Base-by-base conservation (phyloP, 1,140 invertebrate species). In the Amyelois transitella region DNA sequence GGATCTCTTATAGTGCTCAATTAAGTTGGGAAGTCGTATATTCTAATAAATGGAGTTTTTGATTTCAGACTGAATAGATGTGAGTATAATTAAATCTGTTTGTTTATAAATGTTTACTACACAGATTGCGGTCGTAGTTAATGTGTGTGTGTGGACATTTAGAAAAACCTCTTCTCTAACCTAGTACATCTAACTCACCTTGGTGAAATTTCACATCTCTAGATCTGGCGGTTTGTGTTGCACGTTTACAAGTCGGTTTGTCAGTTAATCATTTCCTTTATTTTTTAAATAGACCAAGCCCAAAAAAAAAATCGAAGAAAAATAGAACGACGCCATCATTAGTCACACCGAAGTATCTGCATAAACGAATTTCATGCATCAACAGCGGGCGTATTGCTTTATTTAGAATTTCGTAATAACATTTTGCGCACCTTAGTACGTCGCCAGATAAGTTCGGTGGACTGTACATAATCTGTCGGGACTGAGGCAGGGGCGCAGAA, bases 1-100 rank as follows among this genome's bases (percentile, higher is more conserved):
- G 62, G 66, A 72, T 72, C 67, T 64, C 66, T 59, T 32, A 20
- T 60, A 48, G 57, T 70, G 62, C 74, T 74, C 69, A 79, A 81
- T 77, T 81, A 75, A 72, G 64, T 73, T 75, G 57, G 58, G 65
- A 69, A 72, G 58, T 70, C 68, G 62, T 77, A 70, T 73, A 73
- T 76, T 75, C 55, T 69, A 63, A 73, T 79, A 69, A 69, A 52
- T 49, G 52, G 32, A 38, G 32, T 38, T 38, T 38, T 38, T 38
- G 32, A 38, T 38, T 38, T 38, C 32, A 38, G 32, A 38, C 17
- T 38, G 32, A 38, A 38, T 38, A 10, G 25, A 2, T 6, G 32
- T 12, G n/a, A 14, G 17, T 14, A 14, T 12, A n/a, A 38, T 38
- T 12, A 1, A 38, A 38, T 14, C 1, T 38, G 12, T 14, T 14